Percentiles rank a stretch among this genome's conserved stretches.
Conservation (phyloP, 2,113 vertebrate species). For the Dolichotis patagonum region DNA sequence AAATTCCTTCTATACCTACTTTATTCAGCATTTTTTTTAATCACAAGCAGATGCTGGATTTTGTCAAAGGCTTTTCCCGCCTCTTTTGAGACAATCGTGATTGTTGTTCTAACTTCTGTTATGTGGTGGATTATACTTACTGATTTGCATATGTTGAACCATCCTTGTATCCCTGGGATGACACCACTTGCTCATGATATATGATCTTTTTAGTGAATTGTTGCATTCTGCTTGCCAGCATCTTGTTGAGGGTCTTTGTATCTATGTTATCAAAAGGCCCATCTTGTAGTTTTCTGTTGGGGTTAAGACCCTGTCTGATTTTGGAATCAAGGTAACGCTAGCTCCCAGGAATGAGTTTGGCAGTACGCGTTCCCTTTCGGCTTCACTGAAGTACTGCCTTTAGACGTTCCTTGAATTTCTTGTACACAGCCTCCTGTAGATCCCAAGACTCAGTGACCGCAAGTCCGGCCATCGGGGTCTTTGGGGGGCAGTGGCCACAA, state of each 20-base stretch:
- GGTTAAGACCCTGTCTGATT: neutral
- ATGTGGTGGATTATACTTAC: neutral
- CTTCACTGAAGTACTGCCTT: neutral
- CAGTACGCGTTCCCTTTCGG: neutral
- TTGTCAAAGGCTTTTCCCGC: neutral
- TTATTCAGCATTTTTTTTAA: neutral
- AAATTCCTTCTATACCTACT: neutral
- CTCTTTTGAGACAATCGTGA: neutral
- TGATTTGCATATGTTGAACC: neutral
- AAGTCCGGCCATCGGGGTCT: accelerated
- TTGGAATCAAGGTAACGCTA: neutral
- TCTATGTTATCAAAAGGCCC: neutral
- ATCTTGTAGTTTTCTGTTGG: neutral
- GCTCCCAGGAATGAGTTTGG: neutral
- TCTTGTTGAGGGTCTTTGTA: neutral
- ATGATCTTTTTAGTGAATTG: neutral
- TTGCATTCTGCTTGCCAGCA: neutral
- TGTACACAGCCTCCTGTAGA: accelerated
- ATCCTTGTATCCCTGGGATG: neutral
- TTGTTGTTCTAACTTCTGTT: neutral
- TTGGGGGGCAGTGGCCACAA: accelerated
- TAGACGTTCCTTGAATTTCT: neutral
- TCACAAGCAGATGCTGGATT: neutral
- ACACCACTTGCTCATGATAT: neutral
- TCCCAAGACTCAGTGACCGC: neutral